phyloP scores from a whole-genome alignment of 1,140 invertebrate species.

The Brachionus paranguensis region DNA sequence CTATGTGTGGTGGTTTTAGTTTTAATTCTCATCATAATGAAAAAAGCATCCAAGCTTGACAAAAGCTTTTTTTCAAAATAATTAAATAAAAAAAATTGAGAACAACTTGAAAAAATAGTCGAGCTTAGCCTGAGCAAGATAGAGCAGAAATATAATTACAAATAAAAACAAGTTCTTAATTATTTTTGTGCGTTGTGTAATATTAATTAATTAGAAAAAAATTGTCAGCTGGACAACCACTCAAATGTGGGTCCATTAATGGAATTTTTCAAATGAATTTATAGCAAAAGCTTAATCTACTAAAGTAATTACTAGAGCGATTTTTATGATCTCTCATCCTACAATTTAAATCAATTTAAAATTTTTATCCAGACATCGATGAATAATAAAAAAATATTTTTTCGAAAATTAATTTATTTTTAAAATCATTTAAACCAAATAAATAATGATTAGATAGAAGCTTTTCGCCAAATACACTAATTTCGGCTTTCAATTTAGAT shows the following conservation, averaged over 20 bases:
- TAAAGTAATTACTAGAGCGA: neutral
- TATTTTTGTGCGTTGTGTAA: neutral
- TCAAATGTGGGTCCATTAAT: neutral
- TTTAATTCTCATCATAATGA: conserved; percentile 8
- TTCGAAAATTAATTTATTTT: neutral
- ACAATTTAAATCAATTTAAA: neutral
- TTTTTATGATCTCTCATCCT: neutral
- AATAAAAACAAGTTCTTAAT: neutral
- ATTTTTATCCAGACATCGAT: neutral
- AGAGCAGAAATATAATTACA: neutral
- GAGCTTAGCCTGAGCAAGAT: neutral
- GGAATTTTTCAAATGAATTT: neutral
- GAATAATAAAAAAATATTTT: neutral
- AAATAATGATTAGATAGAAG: neutral
- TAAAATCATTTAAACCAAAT: neutral
- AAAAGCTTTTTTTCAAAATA: neutral
- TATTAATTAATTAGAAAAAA: neutral
- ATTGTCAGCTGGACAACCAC: neutral
- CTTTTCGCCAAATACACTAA: neutral
- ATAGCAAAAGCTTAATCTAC: neutral
- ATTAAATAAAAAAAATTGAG: conserved; percentile 10
- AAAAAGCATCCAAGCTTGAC: conserved; percentile 19
- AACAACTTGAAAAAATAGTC: conserved; percentile 6
- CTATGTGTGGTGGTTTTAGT: conserved; percentile 9
- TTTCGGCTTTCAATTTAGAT: neutral